Evolutionary conservation across 2,113 vertebrate genomes (phyloP).

Genomic region (Xenus cinereus): DNA sequence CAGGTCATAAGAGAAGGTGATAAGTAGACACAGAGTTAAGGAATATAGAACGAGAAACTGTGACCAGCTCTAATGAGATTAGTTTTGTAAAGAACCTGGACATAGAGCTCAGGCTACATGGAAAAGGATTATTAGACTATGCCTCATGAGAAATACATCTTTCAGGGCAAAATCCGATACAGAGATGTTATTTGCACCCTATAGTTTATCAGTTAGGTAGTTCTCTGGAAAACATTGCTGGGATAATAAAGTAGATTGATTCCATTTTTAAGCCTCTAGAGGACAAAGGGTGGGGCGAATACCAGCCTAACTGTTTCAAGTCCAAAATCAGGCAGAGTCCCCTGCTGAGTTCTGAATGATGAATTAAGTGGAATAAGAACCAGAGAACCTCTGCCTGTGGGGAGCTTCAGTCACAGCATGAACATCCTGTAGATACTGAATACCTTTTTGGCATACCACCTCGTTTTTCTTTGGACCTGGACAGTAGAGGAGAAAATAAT

Average conservation of each 20-base stretch:
- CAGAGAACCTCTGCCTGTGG: conserved; percentile 61
- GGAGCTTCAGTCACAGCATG: conserved; percentile 66
- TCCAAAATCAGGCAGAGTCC: conserved; percentile 43
- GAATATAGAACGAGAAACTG: background rate
- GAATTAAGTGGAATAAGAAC: conserved; percentile 70
- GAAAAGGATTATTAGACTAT: background rate
- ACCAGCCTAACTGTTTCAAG: conserved; percentile 58
- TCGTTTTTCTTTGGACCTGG: conserved; percentile 63
- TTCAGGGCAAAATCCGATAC: conserved; percentile 17
- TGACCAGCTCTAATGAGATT: background rate
- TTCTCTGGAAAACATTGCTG: background rate
- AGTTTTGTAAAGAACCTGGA: background rate
- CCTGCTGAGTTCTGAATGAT: conserved; percentile 63
- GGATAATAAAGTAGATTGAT: conserved; percentile 54
- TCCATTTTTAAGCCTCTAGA: conserved; percentile 13
- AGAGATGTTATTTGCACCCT: conserved; percentile 51
- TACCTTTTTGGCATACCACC: conserved; percentile 61
- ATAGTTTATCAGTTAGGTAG: background rate
- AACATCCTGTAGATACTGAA: conserved; percentile 67
- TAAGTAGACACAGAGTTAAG: background rate
- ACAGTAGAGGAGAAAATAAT: conserved; percentile 49
- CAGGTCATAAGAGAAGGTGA: background rate
- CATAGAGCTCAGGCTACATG: background rate
- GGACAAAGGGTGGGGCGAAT: conserved; percentile 44
- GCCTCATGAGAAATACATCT: background rate